These are phyloP conservation scores for Helarctos malayanus DNA, from an alignment of 2,797 vertebrate genomes.

Conservation along the genomic window DNA sequence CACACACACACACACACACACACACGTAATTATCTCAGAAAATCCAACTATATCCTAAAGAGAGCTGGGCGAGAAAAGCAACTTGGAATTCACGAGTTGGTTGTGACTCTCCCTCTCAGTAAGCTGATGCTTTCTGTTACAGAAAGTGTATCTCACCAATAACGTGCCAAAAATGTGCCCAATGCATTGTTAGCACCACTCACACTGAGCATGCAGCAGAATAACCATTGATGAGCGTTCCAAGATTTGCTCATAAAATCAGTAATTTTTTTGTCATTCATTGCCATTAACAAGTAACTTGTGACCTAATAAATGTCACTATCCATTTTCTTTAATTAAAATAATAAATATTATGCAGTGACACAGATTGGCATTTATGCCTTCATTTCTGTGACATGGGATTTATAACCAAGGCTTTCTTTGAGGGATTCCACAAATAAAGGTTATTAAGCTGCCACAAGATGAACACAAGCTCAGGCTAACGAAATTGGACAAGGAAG, in stretches of 20 bases:
- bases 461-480: slow-evolving; percentile 94
- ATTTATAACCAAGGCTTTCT: slow-evolving; percentile 94
- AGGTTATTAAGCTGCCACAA: slow-evolving; percentile 94
- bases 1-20: background rate
- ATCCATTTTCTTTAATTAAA: slow-evolving; percentile 98
- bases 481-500: slow-evolving; percentile 94
- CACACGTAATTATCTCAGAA: background rate
- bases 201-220: slow-evolving; percentile 85
- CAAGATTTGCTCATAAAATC: slow-evolving; percentile 90
- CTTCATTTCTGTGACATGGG: slow-evolving; percentile 91
- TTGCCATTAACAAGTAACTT: slow-evolving; percentile 94
- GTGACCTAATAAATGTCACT: slow-evolving; percentile 95
- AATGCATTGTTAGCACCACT: slow-evolving; percentile 68
- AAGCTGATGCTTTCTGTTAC: background rate
- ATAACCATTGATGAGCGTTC: slow-evolving; percentile 88
- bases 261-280: slow-evolving; percentile 90
- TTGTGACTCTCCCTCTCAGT: background rate
- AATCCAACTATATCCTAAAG: background rate
- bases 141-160: background rate
- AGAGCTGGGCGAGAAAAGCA: background rate
- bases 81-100: background rate
- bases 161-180: slow-evolving; percentile 44
- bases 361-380: slow-evolving; percentile 95
- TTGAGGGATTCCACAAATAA: slow-evolving; percentile 97
- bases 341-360: slow-evolving; percentile 96